phyloP scores from a whole-genome alignment of 2,797 vertebrate genomes.

The Allobates femoralis region DNA sequence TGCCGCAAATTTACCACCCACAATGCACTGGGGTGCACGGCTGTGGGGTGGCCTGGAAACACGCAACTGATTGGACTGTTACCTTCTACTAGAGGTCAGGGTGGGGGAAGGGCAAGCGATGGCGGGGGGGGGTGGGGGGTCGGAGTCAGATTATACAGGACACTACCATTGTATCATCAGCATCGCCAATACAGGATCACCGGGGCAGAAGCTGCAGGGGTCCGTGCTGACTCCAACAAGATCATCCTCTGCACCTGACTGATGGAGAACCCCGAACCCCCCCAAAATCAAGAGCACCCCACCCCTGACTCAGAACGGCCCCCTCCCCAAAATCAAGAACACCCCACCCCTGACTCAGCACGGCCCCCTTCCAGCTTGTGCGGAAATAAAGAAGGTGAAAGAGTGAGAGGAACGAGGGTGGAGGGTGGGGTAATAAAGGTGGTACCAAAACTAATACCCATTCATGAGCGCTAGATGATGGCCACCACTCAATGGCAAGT shows the following conservation, averaged over 20 bases:
- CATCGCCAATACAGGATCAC: slow-evolving; percentile 75
- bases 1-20: slow-evolving; percentile 74
- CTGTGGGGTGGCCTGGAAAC: slow-evolving; percentile 66
- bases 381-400: slow-evolving; percentile 71
- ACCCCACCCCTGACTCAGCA: slow-evolving; percentile 68
- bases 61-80: slow-evolving; percentile 91
- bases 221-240: slow-evolving; percentile 67
- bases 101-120: slow-evolving; percentile 87
- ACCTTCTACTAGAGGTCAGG: slow-evolving; percentile 77
- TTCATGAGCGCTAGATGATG: slow-evolving; percentile 41
- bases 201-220: slow-evolving; percentile 77
- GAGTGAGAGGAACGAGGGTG: slow-evolving; percentile 66
- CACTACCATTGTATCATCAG: slow-evolving; percentile 73
- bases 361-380: slow-evolving; percentile 78
- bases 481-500: slow-evolving; percentile 40
- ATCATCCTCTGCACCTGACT: neutral
- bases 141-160: slow-evolving; percentile 69
- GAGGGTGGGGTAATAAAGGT: slow-evolving; percentile 51
- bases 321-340: no score
- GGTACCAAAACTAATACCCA: slow-evolving; percentile 50
- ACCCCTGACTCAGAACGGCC: slow-evolving; percentile 70
- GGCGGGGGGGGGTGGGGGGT: slow-evolving; percentile 75
- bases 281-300: no score
- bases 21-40: slow-evolving; percentile 82
- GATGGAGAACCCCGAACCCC: neutral